A percentile compares a stretch with the other conserved stretches of the same genome.
These are phyloP conservation scores for Pteronotus mesoamericanus DNA, from an alignment of 2,797 vertebrate species.

Conservation along the genomic window DNA sequence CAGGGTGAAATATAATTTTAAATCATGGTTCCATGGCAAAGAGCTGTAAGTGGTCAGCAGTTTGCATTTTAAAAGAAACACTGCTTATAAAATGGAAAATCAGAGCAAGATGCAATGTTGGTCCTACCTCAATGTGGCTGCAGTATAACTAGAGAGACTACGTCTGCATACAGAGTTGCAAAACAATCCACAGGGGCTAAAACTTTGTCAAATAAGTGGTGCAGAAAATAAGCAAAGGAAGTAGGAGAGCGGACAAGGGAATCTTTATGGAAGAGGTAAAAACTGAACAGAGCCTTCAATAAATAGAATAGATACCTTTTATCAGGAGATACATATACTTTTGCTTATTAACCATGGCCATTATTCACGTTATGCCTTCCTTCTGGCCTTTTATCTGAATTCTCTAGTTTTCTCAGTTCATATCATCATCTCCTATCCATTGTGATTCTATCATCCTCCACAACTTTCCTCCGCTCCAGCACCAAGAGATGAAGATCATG, in stretches of 20 bases:
- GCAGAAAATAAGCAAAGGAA: background rate
- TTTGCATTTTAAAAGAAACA: background rate
- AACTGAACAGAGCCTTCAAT: background rate
- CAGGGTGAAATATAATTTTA: background rate
- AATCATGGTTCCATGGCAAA: background rate
- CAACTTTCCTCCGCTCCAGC: no score
- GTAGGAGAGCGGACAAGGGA: background rate
- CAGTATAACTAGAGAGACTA: background rate
- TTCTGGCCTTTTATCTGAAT: background rate
- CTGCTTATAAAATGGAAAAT: background rate
- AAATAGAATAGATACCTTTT: background rate
- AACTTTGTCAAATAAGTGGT: background rate
- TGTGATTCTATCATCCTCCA: background rate
- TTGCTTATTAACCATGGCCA: background rate
- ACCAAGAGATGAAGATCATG: background rate
- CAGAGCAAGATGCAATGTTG: background rate
- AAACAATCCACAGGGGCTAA: background rate
- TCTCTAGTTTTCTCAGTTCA: background rate
- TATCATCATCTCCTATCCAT: background rate
- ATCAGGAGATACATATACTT: background rate
- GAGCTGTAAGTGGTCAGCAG: background rate
- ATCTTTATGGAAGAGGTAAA: background rate
- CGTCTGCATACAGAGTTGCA: background rate
- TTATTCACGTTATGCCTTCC: background rate
- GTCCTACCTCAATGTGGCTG: background rate